Evolutionary conservation across 2,797 vertebrate genomes (phyloP).

Genomic region (Tolypeutes matacus): DNA sequence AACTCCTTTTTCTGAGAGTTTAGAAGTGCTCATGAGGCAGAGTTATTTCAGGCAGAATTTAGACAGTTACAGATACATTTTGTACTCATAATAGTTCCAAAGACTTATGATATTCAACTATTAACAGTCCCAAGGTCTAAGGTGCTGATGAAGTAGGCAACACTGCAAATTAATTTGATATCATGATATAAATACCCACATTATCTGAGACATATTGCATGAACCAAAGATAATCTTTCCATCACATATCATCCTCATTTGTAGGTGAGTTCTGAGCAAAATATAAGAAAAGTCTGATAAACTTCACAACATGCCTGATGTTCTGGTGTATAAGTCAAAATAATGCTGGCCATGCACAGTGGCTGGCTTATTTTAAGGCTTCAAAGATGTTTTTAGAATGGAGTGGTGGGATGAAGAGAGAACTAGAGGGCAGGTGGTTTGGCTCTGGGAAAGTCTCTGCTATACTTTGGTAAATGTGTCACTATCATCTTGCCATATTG

Average conservation of each 20-base stretch:
- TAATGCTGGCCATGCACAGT: not conserved
- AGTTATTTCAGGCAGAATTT: not conserved
- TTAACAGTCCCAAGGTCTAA: not conserved
- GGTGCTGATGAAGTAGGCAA: not conserved
- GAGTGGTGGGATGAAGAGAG: not conserved
- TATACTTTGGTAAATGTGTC: not conserved
- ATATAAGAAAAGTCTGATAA: not conserved
- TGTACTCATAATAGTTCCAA: not conserved
- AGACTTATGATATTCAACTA: not conserved
- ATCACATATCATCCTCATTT: not conserved
- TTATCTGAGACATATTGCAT: not conserved
- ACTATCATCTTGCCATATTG: not conserved
- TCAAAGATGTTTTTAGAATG: not conserved
- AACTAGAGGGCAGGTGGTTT: rapidly evolving
- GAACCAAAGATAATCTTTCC: not conserved
- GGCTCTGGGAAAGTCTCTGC: not conserved
- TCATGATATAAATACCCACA: not conserved
- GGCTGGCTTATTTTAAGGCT: not conserved
- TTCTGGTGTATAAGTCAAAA: not conserved
- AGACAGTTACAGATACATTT: not conserved
- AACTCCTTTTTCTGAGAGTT: not conserved
- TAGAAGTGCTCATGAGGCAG: not conserved
- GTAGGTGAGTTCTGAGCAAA: not conserved
- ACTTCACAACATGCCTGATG: not conserved
- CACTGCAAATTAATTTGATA: not conserved